Conservation (phyloP, 2,113 vertebrate species). For the Ginglymostoma cirratum region DNA sequence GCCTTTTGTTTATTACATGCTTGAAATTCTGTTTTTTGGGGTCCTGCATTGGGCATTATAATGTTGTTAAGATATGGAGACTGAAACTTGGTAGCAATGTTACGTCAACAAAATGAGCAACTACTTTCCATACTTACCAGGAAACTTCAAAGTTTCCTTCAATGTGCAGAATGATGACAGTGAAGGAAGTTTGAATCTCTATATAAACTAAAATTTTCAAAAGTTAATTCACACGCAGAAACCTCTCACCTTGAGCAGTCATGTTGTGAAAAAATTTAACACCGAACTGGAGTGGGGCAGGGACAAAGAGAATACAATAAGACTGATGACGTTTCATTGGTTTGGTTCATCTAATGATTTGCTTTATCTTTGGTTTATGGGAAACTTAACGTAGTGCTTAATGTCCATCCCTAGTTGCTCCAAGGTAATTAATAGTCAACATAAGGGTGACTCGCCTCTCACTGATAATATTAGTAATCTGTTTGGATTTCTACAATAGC, state of each 20-base stretch:
- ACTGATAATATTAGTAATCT: background rate
- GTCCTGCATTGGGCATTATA: background rate
- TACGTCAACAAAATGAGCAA: background rate
- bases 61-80: background rate
- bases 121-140: background rate
- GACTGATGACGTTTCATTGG: background rate
- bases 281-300: background rate
- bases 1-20: background rate
- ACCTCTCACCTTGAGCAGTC: background rate
- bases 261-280: background rate
- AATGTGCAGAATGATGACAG: background rate
- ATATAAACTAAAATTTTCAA: background rate
- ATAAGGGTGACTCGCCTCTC: background rate
- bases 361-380: background rate
- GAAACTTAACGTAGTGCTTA: background rate
- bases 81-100: background rate
- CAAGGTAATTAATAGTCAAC: background rate
- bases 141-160: background rate
- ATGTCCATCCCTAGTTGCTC: background rate
- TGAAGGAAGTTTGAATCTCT: background rate
- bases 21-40: background rate
- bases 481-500: background rate
- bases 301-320: background rate
- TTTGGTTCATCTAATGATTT: background rate
- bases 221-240: background rate